Evolutionary conservation across 2,113 vertebrate genomes (phyloP).

Genomic region (Lampris incognitus): DNA sequence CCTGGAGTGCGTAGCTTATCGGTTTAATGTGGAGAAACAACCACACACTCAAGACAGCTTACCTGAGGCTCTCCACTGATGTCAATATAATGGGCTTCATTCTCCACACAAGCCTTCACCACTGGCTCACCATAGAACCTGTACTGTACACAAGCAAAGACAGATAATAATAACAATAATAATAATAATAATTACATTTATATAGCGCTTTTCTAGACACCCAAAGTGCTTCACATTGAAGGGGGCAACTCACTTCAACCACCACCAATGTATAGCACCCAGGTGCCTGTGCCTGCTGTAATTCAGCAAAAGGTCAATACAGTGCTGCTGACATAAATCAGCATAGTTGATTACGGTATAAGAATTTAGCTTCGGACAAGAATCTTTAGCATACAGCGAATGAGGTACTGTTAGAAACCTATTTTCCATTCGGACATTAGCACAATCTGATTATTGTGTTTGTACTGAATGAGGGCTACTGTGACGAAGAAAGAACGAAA

Average conservation of each 20-base stretch:
- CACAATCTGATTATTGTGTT: conserved; percentile 63
- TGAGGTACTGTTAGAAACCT: conserved; percentile 34
- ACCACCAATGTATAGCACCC: too few relatives aligned
- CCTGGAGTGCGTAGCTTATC: too few relatives aligned
- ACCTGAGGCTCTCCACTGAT: conserved; percentile 96
- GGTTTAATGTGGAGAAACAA: background rate
- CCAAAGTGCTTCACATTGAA: too few relatives aligned
- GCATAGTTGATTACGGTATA: background rate
- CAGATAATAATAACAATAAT: background rate
- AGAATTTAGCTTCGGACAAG: conserved; percentile 20
- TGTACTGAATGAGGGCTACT: conserved; percentile 49
- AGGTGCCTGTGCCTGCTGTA: background rate
- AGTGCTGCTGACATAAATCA: background rate
- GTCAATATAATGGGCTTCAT: conserved; percentile 91
- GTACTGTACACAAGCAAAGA: conserved; percentile 81
- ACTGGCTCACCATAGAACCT: conserved; percentile 94
- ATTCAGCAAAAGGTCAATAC: background rate
- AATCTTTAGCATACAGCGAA: conserved; percentile 20
- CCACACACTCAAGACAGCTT: conserved; percentile 44
- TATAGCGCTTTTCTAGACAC: too few relatives aligned
- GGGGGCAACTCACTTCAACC: too few relatives aligned
- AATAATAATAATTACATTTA: background rate
- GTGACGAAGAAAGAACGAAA: conserved; percentile 20
- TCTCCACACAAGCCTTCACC: conserved; percentile 93
- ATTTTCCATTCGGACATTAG: conserved; percentile 35